Percentiles rank a stretch among this genome's conserved stretches.
phyloP scores from a whole-genome alignment of 2,888 invertebrate species.

The Ophonus ardosiacus region DNA sequence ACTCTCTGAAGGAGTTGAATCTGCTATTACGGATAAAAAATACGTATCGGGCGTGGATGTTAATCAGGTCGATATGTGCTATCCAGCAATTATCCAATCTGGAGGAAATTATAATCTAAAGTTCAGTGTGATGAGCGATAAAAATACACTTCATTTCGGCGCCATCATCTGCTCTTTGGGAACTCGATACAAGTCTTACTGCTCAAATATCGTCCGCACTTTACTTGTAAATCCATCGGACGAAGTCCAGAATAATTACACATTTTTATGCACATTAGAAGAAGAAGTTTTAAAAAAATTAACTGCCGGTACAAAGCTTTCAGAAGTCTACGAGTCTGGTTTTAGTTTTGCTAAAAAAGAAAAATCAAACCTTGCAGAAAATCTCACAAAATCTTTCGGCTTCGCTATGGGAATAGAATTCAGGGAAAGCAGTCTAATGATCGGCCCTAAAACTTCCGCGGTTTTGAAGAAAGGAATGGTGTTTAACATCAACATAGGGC shows the following conservation, averaged over 20 bases:
- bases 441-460: conserved; percentile 92
- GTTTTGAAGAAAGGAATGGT: conserved; percentile 95
- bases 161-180: conserved; percentile 97
- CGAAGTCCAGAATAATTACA: conserved; percentile 90
- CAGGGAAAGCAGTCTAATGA: conserved; percentile 94
- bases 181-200: conserved; percentile 97
- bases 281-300: conserved; percentile 93
- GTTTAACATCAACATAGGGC: conserved; percentile 96
- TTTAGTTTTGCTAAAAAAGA: conserved; percentile 90
- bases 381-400: conserved; percentile 96
- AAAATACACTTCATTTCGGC: conserved; percentile 96
- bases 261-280: conserved; percentile 91
- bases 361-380: conserved; percentile 90
- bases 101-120: conserved; percentile 98
- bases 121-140: conserved; percentile 96
- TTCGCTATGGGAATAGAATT: conserved; percentile 99
- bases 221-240: conserved; percentile 95
- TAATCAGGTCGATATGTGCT: conserved; percentile 96
- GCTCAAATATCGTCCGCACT: conserved; percentile 98
- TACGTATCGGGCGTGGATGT: conserved; percentile 94
- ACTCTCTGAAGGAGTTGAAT: conserved; percentile 95
- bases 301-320: conserved; percentile 88
- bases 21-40: conserved; percentile 96
- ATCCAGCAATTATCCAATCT: conserved; percentile 99
- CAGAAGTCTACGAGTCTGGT: conserved; percentile 91